Base-by-base conservation (phyloP, 2,888 invertebrate species). In the Elmis aenea region DNA sequence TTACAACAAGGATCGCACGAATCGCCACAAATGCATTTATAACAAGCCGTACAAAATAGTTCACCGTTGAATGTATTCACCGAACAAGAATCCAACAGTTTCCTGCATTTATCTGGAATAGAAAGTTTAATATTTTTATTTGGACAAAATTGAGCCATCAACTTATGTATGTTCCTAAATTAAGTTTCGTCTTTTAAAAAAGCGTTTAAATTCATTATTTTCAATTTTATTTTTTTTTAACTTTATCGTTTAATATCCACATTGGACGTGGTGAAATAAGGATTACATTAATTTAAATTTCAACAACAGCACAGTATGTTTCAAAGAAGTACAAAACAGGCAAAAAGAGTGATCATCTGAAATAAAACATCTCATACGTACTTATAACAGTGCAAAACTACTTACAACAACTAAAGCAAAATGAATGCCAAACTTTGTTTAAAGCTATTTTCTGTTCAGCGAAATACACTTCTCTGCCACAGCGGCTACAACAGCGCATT, bases 341-440 rank as follows among this genome's bases (percentile, higher is more conserved):
- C n/a, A n/a, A 32, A 9, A 20, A 2, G 8, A 13, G 10, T 14
- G 9, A 14, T 13, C 9, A 9, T 2, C 13, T 11, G 22, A 11
- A 4, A 21, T 3, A 8, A 15, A n/a, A n/a, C n/a, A n/a, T n/a
- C n/a, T n/a, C n/a, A n/a, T n/a, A n/a, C 5, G 13, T 8, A 4
- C 3, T n/a, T 9, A 10, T 9, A 15, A 5, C 13, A 14, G 6
- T 10, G 8, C 11, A 20, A 2, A 4, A 11, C 8, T 42, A 62
- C 64, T 62, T 56, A 67, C 66, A 54, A 49, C 66, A 67, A 31
- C 64, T 62, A 43, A 67, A 67, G 43, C 68, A 68, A 35, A 66
- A 64, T 9, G 52, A 52, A 34, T 68, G 67, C 65, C 65, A 68
- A 29, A 62, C 60, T 58, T 62, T 63, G 39, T 60, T 59, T 12